A percentile compares a stretch with the other conserved stretches of the same genome.
Evolutionary conservation across 2,113 vertebrate species (phyloP).

Genomic region (Ondatra zibethicus): DNA sequence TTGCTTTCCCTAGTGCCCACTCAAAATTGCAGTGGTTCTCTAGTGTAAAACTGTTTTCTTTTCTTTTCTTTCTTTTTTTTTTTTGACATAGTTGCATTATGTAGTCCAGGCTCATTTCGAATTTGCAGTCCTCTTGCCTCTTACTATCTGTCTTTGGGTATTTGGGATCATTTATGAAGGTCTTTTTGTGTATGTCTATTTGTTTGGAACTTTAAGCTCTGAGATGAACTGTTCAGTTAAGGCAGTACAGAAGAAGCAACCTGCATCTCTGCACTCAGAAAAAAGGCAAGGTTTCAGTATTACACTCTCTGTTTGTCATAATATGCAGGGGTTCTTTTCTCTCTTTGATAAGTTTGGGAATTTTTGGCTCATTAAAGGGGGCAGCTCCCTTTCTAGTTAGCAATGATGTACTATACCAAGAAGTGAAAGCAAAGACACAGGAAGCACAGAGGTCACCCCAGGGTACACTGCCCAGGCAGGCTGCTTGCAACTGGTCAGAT

Average conservation of each 20-base stretch:
- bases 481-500: slow-evolving; percentile 44
- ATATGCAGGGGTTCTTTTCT: neutral
- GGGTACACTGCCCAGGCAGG: neutral
- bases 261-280: neutral
- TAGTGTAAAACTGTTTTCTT: neutral
- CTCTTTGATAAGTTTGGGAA: slow-evolving; percentile 27
- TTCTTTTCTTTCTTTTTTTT: neutral
- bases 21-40: slow-evolving; percentile 32
- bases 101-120: neutral
- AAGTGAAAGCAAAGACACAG: neutral
- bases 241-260: neutral
- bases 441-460: slow-evolving; percentile 51
- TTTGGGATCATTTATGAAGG: slow-evolving; percentile 34
- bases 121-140: neutral
- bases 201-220: slow-evolving; percentile 37
- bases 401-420: slow-evolving; percentile 37
- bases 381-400: slow-evolving; percentile 52
- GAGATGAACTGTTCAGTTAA: neutral
- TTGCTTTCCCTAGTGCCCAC: neutral
- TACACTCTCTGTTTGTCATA: slow-evolving; percentile 39
- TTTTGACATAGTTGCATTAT: neutral
- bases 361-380: slow-evolving; percentile 38
- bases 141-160: neutral
- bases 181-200: slow-evolving; percentile 13
- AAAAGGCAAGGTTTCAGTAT: slow-evolving; percentile 37